Conservation (phyloP, 2,113 vertebrate species). For the Pterophyllum scalare region DNA sequence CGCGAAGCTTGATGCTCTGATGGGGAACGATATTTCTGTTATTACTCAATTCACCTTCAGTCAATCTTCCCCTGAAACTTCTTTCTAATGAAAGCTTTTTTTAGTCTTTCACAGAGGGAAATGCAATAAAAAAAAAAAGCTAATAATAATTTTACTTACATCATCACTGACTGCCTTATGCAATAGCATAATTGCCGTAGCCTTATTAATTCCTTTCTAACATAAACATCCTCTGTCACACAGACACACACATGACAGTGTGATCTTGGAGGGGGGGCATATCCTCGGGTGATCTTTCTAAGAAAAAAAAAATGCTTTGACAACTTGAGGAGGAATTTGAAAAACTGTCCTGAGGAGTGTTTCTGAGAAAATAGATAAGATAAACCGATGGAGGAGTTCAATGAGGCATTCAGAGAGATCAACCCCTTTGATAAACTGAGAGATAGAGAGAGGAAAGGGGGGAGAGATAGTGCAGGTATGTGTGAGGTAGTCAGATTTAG, state of each 20-base stretch:
- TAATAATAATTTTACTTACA: constrained; percentile 5
- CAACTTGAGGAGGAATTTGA: constrained; percentile 70
- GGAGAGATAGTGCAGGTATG: constrained; percentile 68
- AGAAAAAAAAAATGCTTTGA: constrained; percentile 61
- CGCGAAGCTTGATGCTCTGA: constrained; percentile 61
- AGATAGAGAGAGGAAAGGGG: constrained; percentile 48
- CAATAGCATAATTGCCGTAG: constrained; percentile 4
- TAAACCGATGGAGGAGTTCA: constrained; percentile 72
- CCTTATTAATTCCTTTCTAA: constrained; percentile 24
- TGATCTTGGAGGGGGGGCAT: constrained; percentile 33
- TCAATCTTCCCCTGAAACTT: neutral
- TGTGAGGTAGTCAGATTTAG: constrained; percentile 75
- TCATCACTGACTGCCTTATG: neutral
- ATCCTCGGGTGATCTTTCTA: constrained; percentile 48
- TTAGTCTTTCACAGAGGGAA: neutral
- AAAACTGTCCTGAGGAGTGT: constrained; percentile 74
- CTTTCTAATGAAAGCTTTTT: neutral
- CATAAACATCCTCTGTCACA: constrained; percentile 40
- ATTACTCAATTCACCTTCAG: constrained; percentile 54
- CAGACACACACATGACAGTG: constrained; percentile 9
- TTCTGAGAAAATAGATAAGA: constrained; percentile 79
- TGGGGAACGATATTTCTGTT: constrained; percentile 39
- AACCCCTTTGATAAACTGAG: constrained; percentile 62
- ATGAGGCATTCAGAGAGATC: constrained; percentile 74
- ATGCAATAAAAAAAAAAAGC: neutral